Conservation (phyloP, 2,113 vertebrate genomes). For the Apeltes quadracus region DNA sequence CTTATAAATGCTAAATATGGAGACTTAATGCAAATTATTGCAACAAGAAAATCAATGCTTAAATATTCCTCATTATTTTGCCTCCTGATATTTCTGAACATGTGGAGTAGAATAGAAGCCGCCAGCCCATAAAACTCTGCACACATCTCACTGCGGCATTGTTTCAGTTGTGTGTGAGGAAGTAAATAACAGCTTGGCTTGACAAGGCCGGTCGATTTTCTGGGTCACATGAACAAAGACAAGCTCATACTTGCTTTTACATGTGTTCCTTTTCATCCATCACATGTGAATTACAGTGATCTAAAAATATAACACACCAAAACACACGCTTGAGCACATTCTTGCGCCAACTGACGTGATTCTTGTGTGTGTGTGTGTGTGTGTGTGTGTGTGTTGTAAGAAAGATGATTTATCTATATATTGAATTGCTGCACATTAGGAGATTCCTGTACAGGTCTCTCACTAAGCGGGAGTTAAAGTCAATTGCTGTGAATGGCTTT, state of each 20-base stretch:
- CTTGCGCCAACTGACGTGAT: too few relatives aligned
- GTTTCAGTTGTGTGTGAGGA: not conserved
- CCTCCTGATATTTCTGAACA: conserved; percentile 4
- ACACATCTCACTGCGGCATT: conserved; percentile 22
- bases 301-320: conserved; percentile 37
- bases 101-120: conserved; percentile 7
- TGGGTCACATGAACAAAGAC: conserved; percentile 36
- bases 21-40: not conserved
- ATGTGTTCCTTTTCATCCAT: conserved; percentile 19
- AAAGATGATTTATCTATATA: too few relatives aligned
- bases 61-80: not conserved
- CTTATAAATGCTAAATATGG: not conserved
- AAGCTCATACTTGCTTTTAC: conserved; percentile 30
- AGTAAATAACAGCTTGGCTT: conserved; percentile 20
- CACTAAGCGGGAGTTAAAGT: too few relatives aligned
- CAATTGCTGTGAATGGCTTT: too few relatives aligned
- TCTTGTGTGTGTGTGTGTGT: too few relatives aligned
- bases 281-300: conserved; percentile 29
- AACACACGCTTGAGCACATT: conserved; percentile 14
- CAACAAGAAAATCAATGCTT: not conserved
- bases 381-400: too few relatives aligned
- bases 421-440: too few relatives aligned
- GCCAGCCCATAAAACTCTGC: not conserved
- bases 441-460: too few relatives aligned
- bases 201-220: conserved; percentile 18